Base-by-base conservation (phyloP, 2,113 vertebrate genomes). In the Dolichallabes microphthalmus region DNA sequence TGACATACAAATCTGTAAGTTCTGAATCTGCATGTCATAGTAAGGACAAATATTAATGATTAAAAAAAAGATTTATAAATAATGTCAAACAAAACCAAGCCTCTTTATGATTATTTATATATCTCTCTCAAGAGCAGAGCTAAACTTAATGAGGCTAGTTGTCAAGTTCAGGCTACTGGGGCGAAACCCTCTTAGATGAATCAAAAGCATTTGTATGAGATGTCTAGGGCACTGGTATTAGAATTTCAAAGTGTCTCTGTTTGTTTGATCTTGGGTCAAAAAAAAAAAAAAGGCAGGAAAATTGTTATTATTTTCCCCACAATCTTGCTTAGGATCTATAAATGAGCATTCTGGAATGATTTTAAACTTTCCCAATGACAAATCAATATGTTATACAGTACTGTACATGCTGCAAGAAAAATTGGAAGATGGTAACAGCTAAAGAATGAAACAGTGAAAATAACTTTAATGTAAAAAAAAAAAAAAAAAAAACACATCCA, bases 241-340 rank as follows among this genome's bases (percentile, higher is more conserved):
- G 89, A 93, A 93, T 93, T 93, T 94, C 93, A 94, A 93, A 93
- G 92, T 92, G 82, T 76, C 66, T 89, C 80, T 92, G 88, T 92
- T 91, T 90, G 91, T 94, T 94, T 94, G 92, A 93, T 93, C 92
- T 93, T 86, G 50, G 53, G 86, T 91, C 90, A 90, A 89, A 91
- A 93, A 93, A 88, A 32, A 2, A 25, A 12, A 73, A 50, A 85
- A 60, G 89, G 61, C 6, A 5, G 80, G 87, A 89, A 57, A 83
- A 30, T 93, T 93, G 93, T 83, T 90, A 92, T 90, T 93, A 93
- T 80, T 83, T 88, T 86, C 79, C 2, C 88, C 82, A 77, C 90
- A 85, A 83, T 87, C 84, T 85, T 91, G 89, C 87, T 91, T 93
- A 90, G 90, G 91, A 93, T 93, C 89, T 89, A 93, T 93, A 93